Base-by-base conservation (phyloP, 2,797 vertebrate species). In the Pipistrellus kuhlii region DNA sequence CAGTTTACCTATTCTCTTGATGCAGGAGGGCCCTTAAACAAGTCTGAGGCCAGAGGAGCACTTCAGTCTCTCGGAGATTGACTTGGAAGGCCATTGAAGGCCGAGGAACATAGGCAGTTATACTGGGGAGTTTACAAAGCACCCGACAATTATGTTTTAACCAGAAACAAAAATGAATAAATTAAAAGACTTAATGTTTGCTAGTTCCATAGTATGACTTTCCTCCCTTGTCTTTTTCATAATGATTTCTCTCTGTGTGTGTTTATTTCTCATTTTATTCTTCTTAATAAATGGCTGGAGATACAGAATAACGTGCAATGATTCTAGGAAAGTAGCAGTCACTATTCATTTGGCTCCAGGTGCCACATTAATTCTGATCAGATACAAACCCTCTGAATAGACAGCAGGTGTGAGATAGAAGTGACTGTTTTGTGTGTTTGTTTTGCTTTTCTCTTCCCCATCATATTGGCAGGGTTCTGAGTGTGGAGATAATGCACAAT, bases 341-440 rank as follows among this genome's bases (percentile, higher is more conserved):
- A 68, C 94, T 81, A 21, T 84, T 97, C 81, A 66, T 76, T 95
- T 94, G 87, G 57, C 81, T 96, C 94, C 89, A 92, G 96, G 97
- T 96, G 96, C 90, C 96, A 32, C 96, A 96, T 95, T 97, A 97
- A 97, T 97, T 97, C 97, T 91, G 95, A 95, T 98, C 97, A 96
- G 96, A 96, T 96, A 82, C 0, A 0, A 51, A 59, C 82, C 71
- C 72, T 87, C 90, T 96, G 94, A 92, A 93, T 80, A 97, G 94
- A 93, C 81, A 92, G 96, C 97, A 95, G 97, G 95, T 97, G 94
- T 96, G 93, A 95, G 96, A 95, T 71, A 89, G 96, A 95, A 95
- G 94, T 6, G 85, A 90, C 57, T 62, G 87, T 94, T 96, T 95
- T 81, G 44, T 84, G 78, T 93, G 93, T 95, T 93, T 97, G 95